These are phyloP conservation scores for Cottus gobio DNA, from an alignment of 2,113 vertebrate genomes.

Conservation along the genomic window DNA sequence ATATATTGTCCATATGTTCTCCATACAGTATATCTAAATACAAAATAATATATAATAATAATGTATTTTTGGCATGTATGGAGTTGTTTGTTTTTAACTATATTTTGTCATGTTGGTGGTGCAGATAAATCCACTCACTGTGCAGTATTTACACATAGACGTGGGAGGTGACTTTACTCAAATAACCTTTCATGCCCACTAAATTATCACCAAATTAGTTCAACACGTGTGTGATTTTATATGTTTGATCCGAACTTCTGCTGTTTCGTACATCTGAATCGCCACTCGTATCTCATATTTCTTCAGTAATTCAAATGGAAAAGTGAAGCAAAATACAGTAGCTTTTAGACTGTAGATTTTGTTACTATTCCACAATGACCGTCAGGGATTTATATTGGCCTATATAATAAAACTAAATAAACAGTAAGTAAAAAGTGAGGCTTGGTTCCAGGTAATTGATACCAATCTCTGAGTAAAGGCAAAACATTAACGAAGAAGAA, in stretches of 20 bases:
- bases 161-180: not conserved
- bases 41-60: too few species aligned
- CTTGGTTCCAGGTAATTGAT: not conserved
- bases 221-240: not conserved
- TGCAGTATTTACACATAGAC: constrained; percentile 10
- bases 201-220: not conserved
- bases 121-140: not conserved
- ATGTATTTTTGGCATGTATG: too few species aligned
- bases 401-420: not conserved
- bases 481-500: not conserved
- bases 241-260: not conserved
- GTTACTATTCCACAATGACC: not conserved
- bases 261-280: not conserved
- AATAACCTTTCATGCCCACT: not conserved
- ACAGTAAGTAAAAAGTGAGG: not conserved
- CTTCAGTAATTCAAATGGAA: not conserved
- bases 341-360: not conserved
- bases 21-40: not conserved
- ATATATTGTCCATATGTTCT: not conserved
- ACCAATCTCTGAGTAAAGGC: not conserved
- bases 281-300: not conserved
- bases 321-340: not conserved
- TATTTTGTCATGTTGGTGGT: not conserved
- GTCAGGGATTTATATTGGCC: not conserved
- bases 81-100: too few species aligned